Percentiles rank a stretch among this genome's conserved stretches.
These are phyloP conservation scores for Pygocentrus nattereri DNA, from an alignment of 2,797 vertebrate genomes.

Conservation along the genomic window DNA sequence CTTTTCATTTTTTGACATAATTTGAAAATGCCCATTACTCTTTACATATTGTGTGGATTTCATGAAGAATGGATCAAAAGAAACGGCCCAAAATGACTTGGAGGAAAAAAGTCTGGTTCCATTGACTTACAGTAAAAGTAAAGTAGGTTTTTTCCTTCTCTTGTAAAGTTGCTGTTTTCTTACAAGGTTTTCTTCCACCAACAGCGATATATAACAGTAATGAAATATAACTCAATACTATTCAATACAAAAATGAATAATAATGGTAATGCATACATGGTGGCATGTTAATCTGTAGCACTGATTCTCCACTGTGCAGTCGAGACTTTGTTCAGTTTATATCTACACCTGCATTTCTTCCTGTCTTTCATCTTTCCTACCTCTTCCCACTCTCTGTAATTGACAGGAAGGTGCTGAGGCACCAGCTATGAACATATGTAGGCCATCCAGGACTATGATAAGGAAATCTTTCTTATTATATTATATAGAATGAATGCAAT, in stretches of 20 bases:
- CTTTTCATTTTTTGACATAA: too few species aligned
- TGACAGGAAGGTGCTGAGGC: slow-evolving; percentile 24
- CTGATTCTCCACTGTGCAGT: background rate
- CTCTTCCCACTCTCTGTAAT: background rate
- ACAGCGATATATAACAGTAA: too few species aligned
- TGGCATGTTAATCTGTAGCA: background rate
- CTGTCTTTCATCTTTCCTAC: slow-evolving; percentile 21
- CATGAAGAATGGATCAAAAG: too few species aligned
- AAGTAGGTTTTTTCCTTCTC: too few species aligned
- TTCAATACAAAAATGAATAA: background rate
- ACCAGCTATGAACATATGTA: slow-evolving; percentile 24
- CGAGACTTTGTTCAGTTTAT: background rate
- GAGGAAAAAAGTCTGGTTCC: too few species aligned
- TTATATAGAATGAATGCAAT: background rate
- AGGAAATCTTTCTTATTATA: background rate
- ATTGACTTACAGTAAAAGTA: too few species aligned
- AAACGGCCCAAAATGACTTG: too few species aligned
- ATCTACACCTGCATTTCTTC: background rate
- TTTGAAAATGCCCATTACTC: too few species aligned
- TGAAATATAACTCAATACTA: background rate
- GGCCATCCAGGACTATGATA: background rate
- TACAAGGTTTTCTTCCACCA: too few species aligned
- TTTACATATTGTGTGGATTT: too few species aligned
- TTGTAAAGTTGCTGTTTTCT: too few species aligned
- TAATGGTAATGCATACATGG: background rate